Base-by-base conservation (phyloP, 2,113 vertebrate species). In the Cryptotis parvus region DNA sequence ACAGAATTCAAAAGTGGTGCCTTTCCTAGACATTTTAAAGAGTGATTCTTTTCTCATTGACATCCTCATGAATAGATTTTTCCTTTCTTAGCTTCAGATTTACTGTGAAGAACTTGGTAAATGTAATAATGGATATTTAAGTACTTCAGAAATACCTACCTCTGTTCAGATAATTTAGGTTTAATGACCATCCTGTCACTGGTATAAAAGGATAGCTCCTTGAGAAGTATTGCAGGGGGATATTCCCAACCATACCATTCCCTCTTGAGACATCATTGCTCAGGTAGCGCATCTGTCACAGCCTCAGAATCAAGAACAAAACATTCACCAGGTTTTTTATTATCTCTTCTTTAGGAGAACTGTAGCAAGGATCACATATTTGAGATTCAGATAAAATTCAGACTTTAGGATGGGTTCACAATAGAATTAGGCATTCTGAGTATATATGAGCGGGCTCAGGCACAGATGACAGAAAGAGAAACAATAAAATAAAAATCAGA, bases 91-190 rank as follows among this genome's bases (percentile, higher is more conserved):
- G 68, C 41, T 76, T 91, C 84, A 81, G 31, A 86, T 80, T 35
- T 84, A 37, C 81, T 69, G 66, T 92, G 45, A 91, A 89, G 65
- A 89, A 89, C 39, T 58, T 84, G 49, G 49, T 55, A 90, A 77
- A 90, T 66, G 45, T 77, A 87, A 52, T 94, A 97, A 92, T 90
- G 81, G 76, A 35, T 83, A 94, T 86, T 91, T 93, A 94, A 95
- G 77, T 87, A 84, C 69, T 91, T 92, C 31, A 78, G 29, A 93
- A 91, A 89, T 75, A 55, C 26, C 63, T 79, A 92, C 52, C 16
- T 31, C 4, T 81, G 76, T 87, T 90, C 81, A 49, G 77, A 79
- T 89, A 89, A 96, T 92, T 78, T 89, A 87, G 22, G 11, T 39
- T 85, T 93, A 91, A 95, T 85, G 75, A 61, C 31, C 0, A 3